Evolutionary conservation across 2,113 vertebrate species (phyloP).

Genomic region (Pampusana beccarii): DNA sequence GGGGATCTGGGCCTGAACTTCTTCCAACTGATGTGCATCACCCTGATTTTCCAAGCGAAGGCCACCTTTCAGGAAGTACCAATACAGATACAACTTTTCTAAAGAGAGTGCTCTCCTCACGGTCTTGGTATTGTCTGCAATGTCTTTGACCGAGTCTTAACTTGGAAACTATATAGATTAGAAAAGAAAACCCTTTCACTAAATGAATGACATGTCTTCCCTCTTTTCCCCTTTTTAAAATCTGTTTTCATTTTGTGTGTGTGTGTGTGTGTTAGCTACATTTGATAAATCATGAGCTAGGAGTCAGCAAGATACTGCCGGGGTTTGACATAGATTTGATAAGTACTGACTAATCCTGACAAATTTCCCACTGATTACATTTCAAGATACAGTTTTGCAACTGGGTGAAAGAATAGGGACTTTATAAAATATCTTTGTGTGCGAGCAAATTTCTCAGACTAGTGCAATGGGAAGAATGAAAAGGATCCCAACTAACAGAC

Average conservation of each 20-base stretch:
- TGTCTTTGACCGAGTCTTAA: neutral
- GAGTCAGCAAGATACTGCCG: neutral
- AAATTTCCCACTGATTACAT: neutral
- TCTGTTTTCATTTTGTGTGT: neutral
- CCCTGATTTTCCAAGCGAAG: neutral
- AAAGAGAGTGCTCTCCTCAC: neutral
- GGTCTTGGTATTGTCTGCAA: neutral
- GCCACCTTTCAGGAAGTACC: neutral
- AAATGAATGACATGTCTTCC: neutral
- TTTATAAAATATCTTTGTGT: neutral
- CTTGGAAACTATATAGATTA: neutral
- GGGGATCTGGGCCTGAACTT: neutral
- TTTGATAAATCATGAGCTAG: neutral
- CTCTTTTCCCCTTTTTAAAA: neutral
- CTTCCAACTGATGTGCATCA: neutral
- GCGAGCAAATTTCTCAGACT: neutral
- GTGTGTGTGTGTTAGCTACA: neutral
- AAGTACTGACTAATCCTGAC: neutral
- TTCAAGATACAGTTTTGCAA: conserved; percentile 4
- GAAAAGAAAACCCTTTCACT: neutral
- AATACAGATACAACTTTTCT: neutral
- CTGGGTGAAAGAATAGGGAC: neutral
- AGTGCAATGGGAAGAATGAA: neutral
- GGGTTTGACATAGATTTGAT: neutral
- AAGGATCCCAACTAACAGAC: neutral